phyloP scores from a whole-genome alignment of 2,888 invertebrate genomes.

The Drosophila nr. perissopoda region DNA sequence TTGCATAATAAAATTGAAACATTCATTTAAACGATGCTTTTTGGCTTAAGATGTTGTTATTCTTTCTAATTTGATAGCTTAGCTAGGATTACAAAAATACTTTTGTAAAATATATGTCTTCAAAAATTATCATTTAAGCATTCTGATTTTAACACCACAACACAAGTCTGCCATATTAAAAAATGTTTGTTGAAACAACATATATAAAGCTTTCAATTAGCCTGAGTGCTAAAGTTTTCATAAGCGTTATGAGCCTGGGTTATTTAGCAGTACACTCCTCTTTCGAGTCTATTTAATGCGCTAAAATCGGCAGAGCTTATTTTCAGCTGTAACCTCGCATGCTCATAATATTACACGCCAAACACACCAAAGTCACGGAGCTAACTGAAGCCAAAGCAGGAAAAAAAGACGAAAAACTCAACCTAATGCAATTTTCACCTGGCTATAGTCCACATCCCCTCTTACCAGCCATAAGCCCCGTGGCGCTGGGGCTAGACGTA shows the following conservation, averaged over 20 bases:
- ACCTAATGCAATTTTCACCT: constrained; percentile 77
- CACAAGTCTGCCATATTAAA: background rate
- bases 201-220: constrained; percentile 34
- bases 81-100: background rate
- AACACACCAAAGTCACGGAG: constrained; percentile 32
- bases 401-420: constrained; percentile 20
- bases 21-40: background rate
- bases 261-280: background rate
- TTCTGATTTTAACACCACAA: background rate
- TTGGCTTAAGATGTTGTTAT: background rate
- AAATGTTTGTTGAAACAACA: background rate
- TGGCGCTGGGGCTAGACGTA: constrained; percentile 57
- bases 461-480: background rate
- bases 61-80: background rate
- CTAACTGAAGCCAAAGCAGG: constrained; percentile 7
- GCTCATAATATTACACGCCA: constrained; percentile 47
- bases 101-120: background rate
- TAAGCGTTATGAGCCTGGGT: constrained; percentile 17
- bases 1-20: background rate
- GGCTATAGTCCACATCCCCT: constrained; percentile 9
- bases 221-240: constrained; percentile 47
- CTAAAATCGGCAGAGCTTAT: constrained; percentile 44
- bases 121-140: background rate
- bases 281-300: constrained; percentile 14
- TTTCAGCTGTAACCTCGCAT: constrained; percentile 60